Evolutionary conservation across 1,140 invertebrate species (phyloP).

Genomic region (Drosophila nikananu): DNA sequence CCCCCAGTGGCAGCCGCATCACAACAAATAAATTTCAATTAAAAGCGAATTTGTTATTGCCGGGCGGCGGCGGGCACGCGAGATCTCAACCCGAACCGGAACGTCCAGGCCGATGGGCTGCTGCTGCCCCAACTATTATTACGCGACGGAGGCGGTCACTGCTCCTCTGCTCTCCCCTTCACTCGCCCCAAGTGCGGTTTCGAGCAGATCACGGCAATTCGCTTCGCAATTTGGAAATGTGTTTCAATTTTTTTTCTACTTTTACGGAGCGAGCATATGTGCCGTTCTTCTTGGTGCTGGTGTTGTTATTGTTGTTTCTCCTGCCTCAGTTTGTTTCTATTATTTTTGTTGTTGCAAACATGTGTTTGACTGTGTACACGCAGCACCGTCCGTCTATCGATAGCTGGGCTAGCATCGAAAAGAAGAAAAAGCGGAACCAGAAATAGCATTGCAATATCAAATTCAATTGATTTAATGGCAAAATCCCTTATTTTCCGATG

Average conservation of each 20-base stretch:
- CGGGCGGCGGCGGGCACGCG: slow-evolving; percentile 14
- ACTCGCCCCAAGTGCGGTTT: slow-evolving; percentile 3
- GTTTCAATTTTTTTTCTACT: slow-evolving; percentile 16
- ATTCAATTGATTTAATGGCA: neutral
- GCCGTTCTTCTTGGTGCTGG: slow-evolving; percentile 7
- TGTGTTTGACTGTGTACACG: slow-evolving; percentile 27
- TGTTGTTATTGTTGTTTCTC: slow-evolving; percentile 6
- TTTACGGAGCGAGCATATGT: slow-evolving; percentile 33
- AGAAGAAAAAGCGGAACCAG: neutral
- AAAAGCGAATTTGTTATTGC: slow-evolving; percentile 56
- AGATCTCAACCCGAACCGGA: slow-evolving; percentile 11
- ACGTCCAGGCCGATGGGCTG: neutral
- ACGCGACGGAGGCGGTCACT: slow-evolving; percentile 25
- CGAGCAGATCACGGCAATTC: slow-evolving; percentile 17
- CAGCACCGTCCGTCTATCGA: slow-evolving; percentile 21
- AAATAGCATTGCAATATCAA: neutral
- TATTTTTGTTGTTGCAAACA: slow-evolving; percentile 34
- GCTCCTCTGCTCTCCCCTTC: neutral
- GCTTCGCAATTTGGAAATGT: slow-evolving; percentile 16
- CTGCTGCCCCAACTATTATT: slow-evolving; percentile 17
- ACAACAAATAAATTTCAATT: slow-evolving; percentile 80
- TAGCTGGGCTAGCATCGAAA: neutral
- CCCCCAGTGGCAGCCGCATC: slow-evolving; percentile 42
- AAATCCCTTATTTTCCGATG: neutral
- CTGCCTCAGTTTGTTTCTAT: slow-evolving; percentile 21